Conservation (phyloP, 2,797 vertebrate genomes). For the Clarias fuscus region DNA sequence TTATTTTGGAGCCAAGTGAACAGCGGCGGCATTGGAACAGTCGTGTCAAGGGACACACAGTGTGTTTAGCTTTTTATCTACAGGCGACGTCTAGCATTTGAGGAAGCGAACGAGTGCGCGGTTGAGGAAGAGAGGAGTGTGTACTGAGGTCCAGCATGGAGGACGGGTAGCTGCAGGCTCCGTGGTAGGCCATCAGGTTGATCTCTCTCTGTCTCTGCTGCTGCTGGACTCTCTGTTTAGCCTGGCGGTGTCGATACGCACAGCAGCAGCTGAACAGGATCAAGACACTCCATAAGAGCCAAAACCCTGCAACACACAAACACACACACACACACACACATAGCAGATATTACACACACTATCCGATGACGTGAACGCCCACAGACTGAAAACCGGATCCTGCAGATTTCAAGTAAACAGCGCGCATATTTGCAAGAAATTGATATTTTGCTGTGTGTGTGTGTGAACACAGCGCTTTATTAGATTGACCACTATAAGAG, state of each 20-base stretch:
- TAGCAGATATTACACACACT: background rate
- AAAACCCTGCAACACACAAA: slow-evolving; percentile 83
- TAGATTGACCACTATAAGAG: no score
- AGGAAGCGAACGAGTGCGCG: background rate
- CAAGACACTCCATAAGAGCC: slow-evolving; percentile 93
- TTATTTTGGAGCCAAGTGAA: background rate
- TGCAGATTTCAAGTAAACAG: background rate
- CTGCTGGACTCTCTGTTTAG: slow-evolving; percentile 89
- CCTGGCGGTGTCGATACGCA: slow-evolving; percentile 89
- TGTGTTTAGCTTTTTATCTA: background rate
- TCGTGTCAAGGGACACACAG: background rate
- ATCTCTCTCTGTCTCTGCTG: slow-evolving; percentile 94
- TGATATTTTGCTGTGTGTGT: background rate
- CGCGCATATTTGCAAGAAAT: background rate
- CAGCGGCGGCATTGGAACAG: background rate
- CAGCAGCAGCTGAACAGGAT: slow-evolving; percentile 97
- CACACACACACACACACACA: slow-evolving; percentile 15
- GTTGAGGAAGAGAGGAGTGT: slow-evolving; percentile 42
- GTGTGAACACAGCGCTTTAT: background rate
- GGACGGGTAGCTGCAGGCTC: slow-evolving; percentile 83
- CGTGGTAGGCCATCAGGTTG: slow-evolving; percentile 92
- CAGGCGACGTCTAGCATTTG: slow-evolving; percentile 1
- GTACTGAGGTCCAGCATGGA: slow-evolving; percentile 81
- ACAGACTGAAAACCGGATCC: background rate
- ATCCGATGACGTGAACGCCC: background rate